A percentile compares a stretch with the other conserved stretches of the same genome.
phyloP scores from a whole-genome alignment of 2,888 invertebrate species.

The Diadegma fenestrale region DNA sequence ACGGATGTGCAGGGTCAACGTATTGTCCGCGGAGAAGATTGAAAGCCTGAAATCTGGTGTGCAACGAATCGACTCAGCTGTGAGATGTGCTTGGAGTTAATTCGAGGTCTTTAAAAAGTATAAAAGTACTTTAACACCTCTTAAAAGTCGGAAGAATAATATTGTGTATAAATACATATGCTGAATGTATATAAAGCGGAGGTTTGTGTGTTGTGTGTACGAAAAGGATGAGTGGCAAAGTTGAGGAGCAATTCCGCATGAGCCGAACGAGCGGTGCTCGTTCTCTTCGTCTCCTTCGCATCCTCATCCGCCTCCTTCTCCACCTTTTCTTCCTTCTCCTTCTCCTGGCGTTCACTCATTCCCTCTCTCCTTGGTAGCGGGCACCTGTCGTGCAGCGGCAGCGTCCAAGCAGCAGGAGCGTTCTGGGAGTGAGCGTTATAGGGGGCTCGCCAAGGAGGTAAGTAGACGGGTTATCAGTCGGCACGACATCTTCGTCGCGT shows the following conservation, averaged over 20 bases:
- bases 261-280: constrained; percentile 55
- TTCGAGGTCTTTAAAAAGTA: constrained; percentile 5
- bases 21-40: not conserved
- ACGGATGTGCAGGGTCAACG: not conserved
- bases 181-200: constrained; percentile 13
- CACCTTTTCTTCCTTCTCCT: constrained; percentile 51
- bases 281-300: constrained; percentile 62
- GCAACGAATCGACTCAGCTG: not conserved
- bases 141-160: constrained; percentile 11
- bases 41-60: not conserved
- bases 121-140: constrained; percentile 33
- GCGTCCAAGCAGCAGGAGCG: constrained; percentile 59
- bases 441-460: constrained; percentile 81
- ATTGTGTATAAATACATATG: not conserved
- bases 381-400: constrained; percentile 79
- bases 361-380: constrained; percentile 76
- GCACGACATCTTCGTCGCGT: constrained; percentile 84
- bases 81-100: not conserved
- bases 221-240: constrained; percentile 31
- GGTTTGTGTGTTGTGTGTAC: constrained; percentile 21
- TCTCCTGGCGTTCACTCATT: constrained; percentile 71
- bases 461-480: constrained; percentile 85
- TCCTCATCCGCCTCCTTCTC: constrained; percentile 68
- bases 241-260: constrained; percentile 51
- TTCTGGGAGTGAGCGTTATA: constrained; percentile 75